These are phyloP conservation scores for Sylvia atricapilla DNA, from an alignment of 2,113 vertebrate genomes.

Conservation along the genomic window DNA sequence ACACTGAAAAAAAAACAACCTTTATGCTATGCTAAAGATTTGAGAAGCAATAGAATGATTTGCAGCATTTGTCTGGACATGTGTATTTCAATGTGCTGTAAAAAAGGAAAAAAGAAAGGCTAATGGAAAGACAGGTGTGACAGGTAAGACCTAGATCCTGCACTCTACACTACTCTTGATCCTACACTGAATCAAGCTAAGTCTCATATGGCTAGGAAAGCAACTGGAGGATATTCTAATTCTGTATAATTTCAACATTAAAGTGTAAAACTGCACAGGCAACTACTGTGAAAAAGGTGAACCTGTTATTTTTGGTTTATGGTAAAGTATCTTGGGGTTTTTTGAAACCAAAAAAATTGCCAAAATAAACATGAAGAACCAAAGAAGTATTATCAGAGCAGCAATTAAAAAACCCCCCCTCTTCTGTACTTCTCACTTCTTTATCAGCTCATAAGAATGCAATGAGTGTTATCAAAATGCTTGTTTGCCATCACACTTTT, in stretches of 20 bases:
- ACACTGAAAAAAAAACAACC: background rate
- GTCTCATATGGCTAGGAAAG: background rate
- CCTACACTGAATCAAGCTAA: background rate
- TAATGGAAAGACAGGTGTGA: background rate
- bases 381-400: background rate
- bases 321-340: background rate
- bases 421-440: background rate
- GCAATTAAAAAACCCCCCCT: background rate
- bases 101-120: slow-evolving; percentile 10
- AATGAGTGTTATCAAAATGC: background rate
- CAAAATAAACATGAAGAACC: background rate
- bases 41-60: background rate
- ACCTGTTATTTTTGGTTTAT: background rate
- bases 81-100: background rate
- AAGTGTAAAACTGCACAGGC: background rate
- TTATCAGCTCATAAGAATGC: background rate
- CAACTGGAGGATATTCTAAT: background rate
- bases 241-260: background rate
- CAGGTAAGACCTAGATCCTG: background rate
- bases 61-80: background rate
- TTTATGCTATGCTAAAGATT: background rate
- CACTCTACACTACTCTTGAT: too few relatives aligned
- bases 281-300: background rate
- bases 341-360: background rate
- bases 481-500: background rate